phyloP scores from a whole-genome alignment of 2,113 vertebrate genomes.

The Brachyistius frenatus region DNA sequence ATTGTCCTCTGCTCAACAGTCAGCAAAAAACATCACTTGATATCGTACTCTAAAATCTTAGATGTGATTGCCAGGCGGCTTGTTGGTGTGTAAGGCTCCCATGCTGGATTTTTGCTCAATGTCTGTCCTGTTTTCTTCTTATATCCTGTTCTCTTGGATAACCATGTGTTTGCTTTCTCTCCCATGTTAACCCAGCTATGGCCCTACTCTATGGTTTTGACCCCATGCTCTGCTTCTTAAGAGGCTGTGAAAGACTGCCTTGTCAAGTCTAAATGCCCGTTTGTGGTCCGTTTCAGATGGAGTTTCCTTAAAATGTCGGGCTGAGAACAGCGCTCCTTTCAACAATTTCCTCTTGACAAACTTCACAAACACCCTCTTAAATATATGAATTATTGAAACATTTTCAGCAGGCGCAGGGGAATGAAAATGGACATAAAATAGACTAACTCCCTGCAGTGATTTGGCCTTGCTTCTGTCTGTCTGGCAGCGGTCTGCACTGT shows the following conservation, averaged over 20 bases:
- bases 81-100: neutral
- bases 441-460: constrained; percentile 23
- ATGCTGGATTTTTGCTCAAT: constrained; percentile 4
- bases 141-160: constrained; percentile 14
- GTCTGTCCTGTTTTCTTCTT: neutral
- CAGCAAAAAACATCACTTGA: neutral
- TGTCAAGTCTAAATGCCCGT: constrained; percentile 34
- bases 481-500: constrained; percentile 23
- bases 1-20: neutral
- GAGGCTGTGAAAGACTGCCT: constrained; percentile 36
- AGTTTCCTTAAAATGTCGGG: constrained; percentile 28
- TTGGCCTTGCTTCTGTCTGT: constrained; percentile 20
- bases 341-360: constrained; percentile 1
- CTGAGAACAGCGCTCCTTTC: neutral
- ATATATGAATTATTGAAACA: no score
- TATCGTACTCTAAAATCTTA: neutral
- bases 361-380: neutral
- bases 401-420: neutral
- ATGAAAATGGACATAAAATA: constrained; percentile 3
- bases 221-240: constrained; percentile 27
- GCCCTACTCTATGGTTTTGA: neutral
- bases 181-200: constrained; percentile 29
- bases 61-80: neutral
- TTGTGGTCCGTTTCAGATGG: constrained; percentile 17
- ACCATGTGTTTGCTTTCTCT: constrained; percentile 4